Conservation (phyloP, 2,888 invertebrate genomes). For the Lamellibrachia satsuma region DNA sequence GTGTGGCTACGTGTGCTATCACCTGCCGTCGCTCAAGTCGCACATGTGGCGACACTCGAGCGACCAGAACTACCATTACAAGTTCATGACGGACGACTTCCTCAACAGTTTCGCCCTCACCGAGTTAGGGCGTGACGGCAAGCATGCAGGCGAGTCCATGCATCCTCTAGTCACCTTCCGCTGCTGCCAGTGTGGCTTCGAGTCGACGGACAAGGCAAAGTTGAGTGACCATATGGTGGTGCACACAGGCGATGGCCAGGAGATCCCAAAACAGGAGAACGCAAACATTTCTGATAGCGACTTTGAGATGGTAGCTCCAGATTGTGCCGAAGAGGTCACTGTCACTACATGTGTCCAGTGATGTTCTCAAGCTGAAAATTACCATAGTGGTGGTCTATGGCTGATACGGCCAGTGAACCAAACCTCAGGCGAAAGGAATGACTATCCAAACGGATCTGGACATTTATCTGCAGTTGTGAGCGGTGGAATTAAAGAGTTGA, state of each 20-base stretch:
- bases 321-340: not conserved
- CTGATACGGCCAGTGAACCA: not conserved
- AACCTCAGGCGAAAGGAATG: not conserved
- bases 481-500: not conserved
- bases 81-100: slow-evolving; percentile 43
- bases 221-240: slow-evolving; percentile 60
- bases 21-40: slow-evolving; percentile 63
- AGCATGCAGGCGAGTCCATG: not conserved
- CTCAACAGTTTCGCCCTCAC: not conserved
- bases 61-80: slow-evolving; percentile 62
- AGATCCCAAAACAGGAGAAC: slow-evolving; percentile 34
- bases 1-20: slow-evolving; percentile 65
- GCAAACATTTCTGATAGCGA: not conserved
- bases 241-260: slow-evolving; percentile 59
- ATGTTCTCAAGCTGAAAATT: not conserved
- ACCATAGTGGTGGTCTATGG: not conserved
- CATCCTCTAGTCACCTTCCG: slow-evolving; percentile 57
- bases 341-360: slow-evolving; percentile 4
- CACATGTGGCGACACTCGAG: slow-evolving; percentile 65
- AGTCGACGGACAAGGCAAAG: slow-evolving; percentile 59
- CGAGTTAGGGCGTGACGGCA: not conserved
- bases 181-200: slow-evolving; percentile 64
- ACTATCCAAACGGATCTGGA: not conserved
- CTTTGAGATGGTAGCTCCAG: not conserved
- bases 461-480: not conserved